phyloP scores from a whole-genome alignment of 2,797 vertebrate species.

The Mormyrops boulengeri region DNA sequence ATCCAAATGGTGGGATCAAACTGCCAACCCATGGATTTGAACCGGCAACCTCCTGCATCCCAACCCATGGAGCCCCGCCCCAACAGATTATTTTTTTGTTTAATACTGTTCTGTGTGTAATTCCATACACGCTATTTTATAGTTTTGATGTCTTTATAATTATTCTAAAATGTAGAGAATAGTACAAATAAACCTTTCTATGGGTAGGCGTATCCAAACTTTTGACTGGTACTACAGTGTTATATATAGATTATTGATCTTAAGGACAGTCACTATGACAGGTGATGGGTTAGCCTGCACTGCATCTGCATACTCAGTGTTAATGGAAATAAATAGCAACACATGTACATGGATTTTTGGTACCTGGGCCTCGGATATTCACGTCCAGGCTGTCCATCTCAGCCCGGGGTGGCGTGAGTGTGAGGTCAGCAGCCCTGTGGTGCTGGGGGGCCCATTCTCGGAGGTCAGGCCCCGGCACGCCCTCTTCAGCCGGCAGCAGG shows the following conservation, averaged over 20 bases:
- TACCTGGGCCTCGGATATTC: slow-evolving; percentile 87
- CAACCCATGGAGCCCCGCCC: not conserved
- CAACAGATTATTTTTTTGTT: not conserved
- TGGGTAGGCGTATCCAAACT: not conserved
- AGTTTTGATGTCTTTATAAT: not conserved
- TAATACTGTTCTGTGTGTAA: not conserved
- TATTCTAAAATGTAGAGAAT: not conserved
- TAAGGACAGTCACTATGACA: not conserved
- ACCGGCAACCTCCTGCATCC: not conserved
- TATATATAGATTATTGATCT: not conserved
- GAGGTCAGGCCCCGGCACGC: slow-evolving; percentile 59
- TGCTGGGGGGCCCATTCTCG: slow-evolving; percentile 91
- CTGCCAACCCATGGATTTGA: not conserved
- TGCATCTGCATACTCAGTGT: not conserved
- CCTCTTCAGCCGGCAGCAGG: slow-evolving; percentile 69
- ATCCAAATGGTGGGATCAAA: not conserved
- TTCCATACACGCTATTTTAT: not conserved
- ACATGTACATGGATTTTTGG: not conserved
- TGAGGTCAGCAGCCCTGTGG: slow-evolving; percentile 83
- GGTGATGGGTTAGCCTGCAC: not conserved
- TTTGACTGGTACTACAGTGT: not conserved
- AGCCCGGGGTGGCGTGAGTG: slow-evolving; percentile 81
- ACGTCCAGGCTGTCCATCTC: slow-evolving; percentile 82
- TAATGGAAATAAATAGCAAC: not conserved
- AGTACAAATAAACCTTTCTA: not conserved